Percentiles rank a stretch among this genome's conserved stretches.
phyloP scores from a whole-genome alignment of 2,888 invertebrate species.

The Agrenia bidenticulata region DNA sequence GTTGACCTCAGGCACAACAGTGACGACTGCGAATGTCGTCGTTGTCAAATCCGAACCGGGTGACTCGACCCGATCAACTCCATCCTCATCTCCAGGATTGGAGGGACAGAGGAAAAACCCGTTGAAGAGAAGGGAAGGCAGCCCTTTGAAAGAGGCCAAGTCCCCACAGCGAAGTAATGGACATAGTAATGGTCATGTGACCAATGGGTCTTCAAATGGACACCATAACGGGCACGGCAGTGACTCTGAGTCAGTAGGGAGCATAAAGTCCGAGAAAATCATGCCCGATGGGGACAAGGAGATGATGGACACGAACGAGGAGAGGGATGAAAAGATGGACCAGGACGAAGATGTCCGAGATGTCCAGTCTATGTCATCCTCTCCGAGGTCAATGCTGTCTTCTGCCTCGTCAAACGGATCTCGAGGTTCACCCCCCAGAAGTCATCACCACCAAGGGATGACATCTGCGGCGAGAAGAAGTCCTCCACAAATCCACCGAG shows the following conservation, averaged over 20 bases:
- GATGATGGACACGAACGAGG: slow-evolving; percentile 11
- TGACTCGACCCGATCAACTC: slow-evolving; percentile 19
- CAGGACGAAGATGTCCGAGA: background rate
- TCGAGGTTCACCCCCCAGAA: slow-evolving; percentile 29
- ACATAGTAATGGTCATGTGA: slow-evolving; percentile 5
- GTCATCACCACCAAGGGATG: slow-evolving; percentile 21
- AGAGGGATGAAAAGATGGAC: slow-evolving; percentile 18
- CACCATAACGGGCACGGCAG: slow-evolving; percentile 24
- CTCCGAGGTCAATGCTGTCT: slow-evolving; percentile 37
- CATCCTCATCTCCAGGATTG: slow-evolving; percentile 17
- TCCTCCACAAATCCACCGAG: slow-evolving; percentile 7
- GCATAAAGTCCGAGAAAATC: slow-evolving; percentile 16
- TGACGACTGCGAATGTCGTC: slow-evolving; percentile 39
- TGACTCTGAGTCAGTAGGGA: slow-evolving; percentile 39
- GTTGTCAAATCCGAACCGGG: slow-evolving; percentile 47
- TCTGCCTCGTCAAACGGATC: slow-evolving; percentile 43
- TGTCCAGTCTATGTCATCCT: slow-evolving; percentile 28
- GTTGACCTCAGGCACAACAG: slow-evolving; percentile 31
- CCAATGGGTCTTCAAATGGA: slow-evolving; percentile 26
- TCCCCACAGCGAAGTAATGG: slow-evolving; percentile 2
- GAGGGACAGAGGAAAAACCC: slow-evolving; percentile 14
- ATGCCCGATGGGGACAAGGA: slow-evolving; percentile 14
- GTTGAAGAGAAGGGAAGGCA: slow-evolving; percentile 7
- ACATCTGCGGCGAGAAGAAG: slow-evolving; percentile 32
- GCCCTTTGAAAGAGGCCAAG: background rate